Percentiles rank a stretch among this genome's conserved stretches.
These are phyloP conservation scores for Anguilla japonica DNA, from an alignment of 2,113 vertebrate genomes.

Conservation along the genomic window DNA sequence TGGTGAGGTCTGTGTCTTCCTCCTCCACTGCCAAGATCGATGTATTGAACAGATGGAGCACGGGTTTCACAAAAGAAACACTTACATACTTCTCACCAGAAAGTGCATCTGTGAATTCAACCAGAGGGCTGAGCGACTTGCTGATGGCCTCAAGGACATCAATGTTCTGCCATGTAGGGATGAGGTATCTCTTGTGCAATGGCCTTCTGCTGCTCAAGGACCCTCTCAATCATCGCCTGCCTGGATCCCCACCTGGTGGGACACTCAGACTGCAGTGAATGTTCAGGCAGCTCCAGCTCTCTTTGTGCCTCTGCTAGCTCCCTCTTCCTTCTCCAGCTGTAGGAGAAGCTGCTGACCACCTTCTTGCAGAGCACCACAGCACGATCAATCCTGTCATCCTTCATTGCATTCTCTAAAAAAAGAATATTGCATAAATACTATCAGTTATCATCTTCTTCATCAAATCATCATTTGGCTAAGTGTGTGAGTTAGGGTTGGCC, in stretches of 20 bases:
- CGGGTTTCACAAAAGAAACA: constrained; percentile 21
- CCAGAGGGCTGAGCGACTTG: constrained; percentile 26
- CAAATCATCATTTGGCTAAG: background rate
- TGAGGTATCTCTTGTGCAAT: constrained; percentile 24
- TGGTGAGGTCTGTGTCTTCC: constrained; percentile 16
- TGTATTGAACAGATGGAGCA: constrained; percentile 9
- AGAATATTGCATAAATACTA: background rate
- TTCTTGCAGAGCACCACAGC: background rate
- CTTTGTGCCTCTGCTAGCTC: too few relatives aligned
- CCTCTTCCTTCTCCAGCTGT: too few relatives aligned
- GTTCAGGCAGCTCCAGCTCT: too few relatives aligned
- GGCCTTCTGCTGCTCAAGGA: constrained; percentile 21
- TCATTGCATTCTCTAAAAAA: background rate
- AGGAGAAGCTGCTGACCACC: too few relatives aligned
- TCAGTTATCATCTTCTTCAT: background rate
- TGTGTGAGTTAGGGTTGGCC: too few relatives aligned
- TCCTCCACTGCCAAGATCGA: constrained; percentile 12
- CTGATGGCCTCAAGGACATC: constrained; percentile 33
- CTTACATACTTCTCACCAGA: constrained; percentile 1
- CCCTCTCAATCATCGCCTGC: background rate
- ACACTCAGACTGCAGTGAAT: too few relatives aligned
- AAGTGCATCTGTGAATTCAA: background rate
- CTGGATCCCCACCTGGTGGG: too few relatives aligned
- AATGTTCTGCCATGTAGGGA: constrained; percentile 27
- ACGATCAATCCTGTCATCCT: background rate